Percentiles rank a stretch among this genome's conserved stretches.
phyloP scores from a whole-genome alignment of 1,140 invertebrate genomes.

The Drosophila carrolli region DNA sequence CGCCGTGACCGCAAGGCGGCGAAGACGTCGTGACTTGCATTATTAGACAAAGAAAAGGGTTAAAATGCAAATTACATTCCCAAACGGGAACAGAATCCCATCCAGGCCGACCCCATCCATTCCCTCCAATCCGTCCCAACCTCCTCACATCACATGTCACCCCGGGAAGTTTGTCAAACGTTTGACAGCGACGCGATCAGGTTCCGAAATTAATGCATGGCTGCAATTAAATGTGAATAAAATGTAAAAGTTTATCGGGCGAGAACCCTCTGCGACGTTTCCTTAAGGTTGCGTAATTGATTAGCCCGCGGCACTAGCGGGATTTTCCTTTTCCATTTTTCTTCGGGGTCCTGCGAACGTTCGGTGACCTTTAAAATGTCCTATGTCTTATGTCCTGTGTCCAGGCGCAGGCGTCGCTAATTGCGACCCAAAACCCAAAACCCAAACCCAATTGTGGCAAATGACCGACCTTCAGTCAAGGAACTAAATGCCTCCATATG shows the following conservation, averaged over 20 bases:
- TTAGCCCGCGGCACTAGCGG: constrained; percentile 52
- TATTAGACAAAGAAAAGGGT: constrained; percentile 42
- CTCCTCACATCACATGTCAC: constrained; percentile 24
- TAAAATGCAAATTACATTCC: constrained; percentile 55
- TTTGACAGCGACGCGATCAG: constrained; percentile 68
- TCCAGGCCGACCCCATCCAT: too few species aligned
- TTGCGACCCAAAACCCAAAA: constrained; percentile 3
- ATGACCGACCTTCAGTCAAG: not conserved
- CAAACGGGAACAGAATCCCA: constrained; percentile 33
- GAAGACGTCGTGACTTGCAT: constrained; percentile 34
- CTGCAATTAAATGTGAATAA: constrained; percentile 80
- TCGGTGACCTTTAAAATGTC: too few species aligned
- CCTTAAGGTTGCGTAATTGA: constrained; percentile 61
- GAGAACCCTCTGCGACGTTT: constrained; percentile 10
- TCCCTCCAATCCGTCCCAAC: not conserved
- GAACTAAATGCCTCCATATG: constrained; percentile 14
- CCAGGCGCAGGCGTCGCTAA: constrained; percentile 16
- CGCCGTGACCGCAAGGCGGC: constrained; percentile 34
- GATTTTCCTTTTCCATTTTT: constrained; percentile 6
- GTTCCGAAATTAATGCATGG: constrained; percentile 68
- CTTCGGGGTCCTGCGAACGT: too few species aligned
- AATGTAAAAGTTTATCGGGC: constrained; percentile 64
- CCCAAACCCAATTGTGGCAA: constrained; percentile 15
- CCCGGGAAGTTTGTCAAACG: constrained; percentile 60
- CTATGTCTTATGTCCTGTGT: constrained; percentile 3